A percentile compares a stretch with the other conserved stretches of the same genome.
These are phyloP conservation scores for Lepus townsendii DNA, from an alignment of 2,797 vertebrate genomes.

Conservation along the genomic window DNA sequence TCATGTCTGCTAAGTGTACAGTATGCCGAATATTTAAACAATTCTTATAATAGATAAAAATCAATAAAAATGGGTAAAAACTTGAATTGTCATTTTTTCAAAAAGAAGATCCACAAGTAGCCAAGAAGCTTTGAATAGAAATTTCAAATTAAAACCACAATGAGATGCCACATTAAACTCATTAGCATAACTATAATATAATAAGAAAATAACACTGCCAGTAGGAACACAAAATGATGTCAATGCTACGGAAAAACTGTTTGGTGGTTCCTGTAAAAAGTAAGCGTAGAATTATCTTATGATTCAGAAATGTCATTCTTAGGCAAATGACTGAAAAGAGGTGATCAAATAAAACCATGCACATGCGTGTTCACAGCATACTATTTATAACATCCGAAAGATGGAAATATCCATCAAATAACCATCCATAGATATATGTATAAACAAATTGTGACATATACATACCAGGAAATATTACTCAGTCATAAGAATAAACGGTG, in stretches of 20 bases:
- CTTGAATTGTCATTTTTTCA: not conserved
- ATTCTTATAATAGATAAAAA: not conserved
- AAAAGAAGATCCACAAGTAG: not conserved
- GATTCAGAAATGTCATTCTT: not conserved
- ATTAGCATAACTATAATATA: not conserved
- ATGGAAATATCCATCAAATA: not conserved
- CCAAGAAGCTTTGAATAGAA: not conserved
- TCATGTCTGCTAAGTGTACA: not conserved
- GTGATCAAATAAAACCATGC: not conserved
- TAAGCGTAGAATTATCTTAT: not conserved
- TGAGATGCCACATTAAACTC: not conserved
- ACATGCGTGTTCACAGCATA: not conserved
- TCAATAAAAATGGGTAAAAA: not conserved
- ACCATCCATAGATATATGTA: not conserved
- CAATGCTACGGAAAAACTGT: not conserved
- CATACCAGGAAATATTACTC: not conserved
- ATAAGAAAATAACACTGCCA: not conserved
- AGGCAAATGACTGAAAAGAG: not conserved
- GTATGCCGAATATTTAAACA: not conserved
- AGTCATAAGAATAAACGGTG: not conserved
- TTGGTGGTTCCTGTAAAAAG: not conserved
- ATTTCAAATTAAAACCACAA: not conserved
- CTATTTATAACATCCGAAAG: not conserved
- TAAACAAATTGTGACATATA: not conserved
- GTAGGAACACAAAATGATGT: not conserved